A percentile compares a stretch with the other conserved stretches of the same genome.
Conservation (phyloP, 2,113 vertebrate genomes). For the Megaceryle maxima region DNA sequence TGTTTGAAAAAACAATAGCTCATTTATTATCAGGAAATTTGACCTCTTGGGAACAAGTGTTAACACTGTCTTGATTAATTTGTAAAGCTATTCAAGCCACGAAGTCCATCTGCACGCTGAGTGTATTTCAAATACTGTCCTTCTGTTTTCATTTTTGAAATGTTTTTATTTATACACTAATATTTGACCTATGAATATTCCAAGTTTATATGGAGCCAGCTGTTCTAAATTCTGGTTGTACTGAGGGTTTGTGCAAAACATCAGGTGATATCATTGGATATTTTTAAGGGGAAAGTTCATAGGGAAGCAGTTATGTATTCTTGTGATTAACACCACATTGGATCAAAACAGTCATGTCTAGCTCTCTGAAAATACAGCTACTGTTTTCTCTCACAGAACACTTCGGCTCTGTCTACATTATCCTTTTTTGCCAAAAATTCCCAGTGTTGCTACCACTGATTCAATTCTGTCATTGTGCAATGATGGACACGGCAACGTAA, state of each 20-base stretch:
- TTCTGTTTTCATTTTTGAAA: constrained; percentile 59
- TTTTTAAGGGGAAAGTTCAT: constrained; percentile 65
- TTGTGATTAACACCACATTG: constrained; percentile 60
- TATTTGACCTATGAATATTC: constrained; percentile 59
- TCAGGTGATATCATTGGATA: constrained; percentile 55
- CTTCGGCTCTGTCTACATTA: constrained; percentile 52
- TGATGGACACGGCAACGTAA: neutral
- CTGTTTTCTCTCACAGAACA: constrained; percentile 56
- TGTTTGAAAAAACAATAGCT: neutral
- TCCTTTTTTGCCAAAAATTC: constrained; percentile 58
- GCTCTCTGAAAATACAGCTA: constrained; percentile 61
- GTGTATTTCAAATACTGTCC: constrained; percentile 49
- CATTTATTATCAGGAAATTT: constrained; percentile 14
- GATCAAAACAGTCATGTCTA: constrained; percentile 69
- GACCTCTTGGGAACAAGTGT: constrained; percentile 23
- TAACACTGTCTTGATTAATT: constrained; percentile 42
- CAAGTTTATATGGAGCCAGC: constrained; percentile 52
- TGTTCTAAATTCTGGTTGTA: constrained; percentile 49
- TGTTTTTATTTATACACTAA: constrained; percentile 61
- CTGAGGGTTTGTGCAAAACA: constrained; percentile 25
- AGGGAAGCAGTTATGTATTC: constrained; percentile 63
- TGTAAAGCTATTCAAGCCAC: constrained; percentile 51
- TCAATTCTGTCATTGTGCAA: constrained; percentile 54
- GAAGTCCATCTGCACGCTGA: constrained; percentile 41
- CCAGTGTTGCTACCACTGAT: constrained; percentile 47